Conservation (phyloP, 2,888 invertebrate genomes). For the Julus scanicus region DNA sequence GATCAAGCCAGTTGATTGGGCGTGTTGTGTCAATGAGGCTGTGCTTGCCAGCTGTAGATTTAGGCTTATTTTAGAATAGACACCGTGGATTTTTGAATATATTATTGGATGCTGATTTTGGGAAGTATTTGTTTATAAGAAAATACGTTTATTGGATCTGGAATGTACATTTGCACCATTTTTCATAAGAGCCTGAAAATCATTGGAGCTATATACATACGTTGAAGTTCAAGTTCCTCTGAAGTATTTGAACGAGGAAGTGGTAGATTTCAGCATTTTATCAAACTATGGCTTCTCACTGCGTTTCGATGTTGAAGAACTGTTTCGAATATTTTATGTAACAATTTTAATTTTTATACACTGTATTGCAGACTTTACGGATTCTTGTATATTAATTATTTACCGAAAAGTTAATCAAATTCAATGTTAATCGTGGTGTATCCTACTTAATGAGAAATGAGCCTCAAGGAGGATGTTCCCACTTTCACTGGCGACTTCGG, state of each 20-base stretch:
- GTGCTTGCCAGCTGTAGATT: constrained; percentile 14
- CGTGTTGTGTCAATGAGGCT: constrained; percentile 9
- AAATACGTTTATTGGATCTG: neutral
- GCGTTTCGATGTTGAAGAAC: too few relatives aligned
- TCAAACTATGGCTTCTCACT: neutral
- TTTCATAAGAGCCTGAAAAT: neutral
- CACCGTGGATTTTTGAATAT: neutral
- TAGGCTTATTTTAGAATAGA: constrained; percentile 6
- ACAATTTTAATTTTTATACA: too few relatives aligned
- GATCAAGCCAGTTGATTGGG: neutral
- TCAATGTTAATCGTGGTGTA: too few relatives aligned
- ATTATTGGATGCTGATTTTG: neutral
- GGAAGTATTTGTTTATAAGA: neutral
- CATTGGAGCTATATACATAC: neutral
- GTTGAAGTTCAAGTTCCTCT: neutral
- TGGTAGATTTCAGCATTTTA: neutral
- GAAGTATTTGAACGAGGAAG: constrained; percentile 1
- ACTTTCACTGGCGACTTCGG: too few relatives aligned
- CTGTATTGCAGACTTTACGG: too few relatives aligned
- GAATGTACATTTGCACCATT: neutral
- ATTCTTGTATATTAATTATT: too few relatives aligned
- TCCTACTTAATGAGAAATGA: too few relatives aligned
- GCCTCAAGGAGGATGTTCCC: too few relatives aligned
- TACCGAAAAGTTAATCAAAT: too few relatives aligned
- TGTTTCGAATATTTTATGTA: too few relatives aligned